Base-by-base conservation (phyloP, 2,113 vertebrate genomes). In the Vanacampus margaritifer region DNA sequence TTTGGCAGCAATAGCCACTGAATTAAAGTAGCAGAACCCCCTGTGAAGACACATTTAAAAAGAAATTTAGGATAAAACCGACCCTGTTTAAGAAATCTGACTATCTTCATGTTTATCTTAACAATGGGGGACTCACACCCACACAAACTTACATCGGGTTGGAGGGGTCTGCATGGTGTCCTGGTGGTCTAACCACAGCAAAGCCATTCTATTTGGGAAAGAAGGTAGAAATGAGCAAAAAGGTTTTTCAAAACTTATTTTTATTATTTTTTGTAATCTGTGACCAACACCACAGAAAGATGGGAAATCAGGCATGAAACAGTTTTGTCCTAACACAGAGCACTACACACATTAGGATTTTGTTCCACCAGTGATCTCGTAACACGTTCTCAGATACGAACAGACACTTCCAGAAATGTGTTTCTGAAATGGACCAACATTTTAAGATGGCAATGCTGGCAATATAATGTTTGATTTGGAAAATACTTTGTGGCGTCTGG, bases 1-100 rank as follows among this genome's bases (percentile, higher is more conserved):
- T 85, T 92, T 91, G 70, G 95, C 95, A 0, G 96, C 96, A 0
- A 98, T 93, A 43, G 95, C 96, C 84, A 98, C 95, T 0, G 95
- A 96, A 79, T 95, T 98, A 59, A 97, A 97, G 88, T 96, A 98
- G 82, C 95, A 97, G 79, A 95, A 95, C 3, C 93, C 94, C 94
- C 95, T 98, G 75, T 1, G 41, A 36, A 75, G 32, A 73, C 24
- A 82, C 6, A 70, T 3, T 19, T n/a, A 37, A 10, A 21, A 26
- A 3, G 12, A 2, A 35, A 12, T 3, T 58, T 61, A n/a, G 60
- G 24, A 69, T 19, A 32, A 10, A 16, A 6, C 21, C 5, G 46
- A 43, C 5, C 19, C 14, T 36, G 67, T 46, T 28, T n/a, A 5
- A 9, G 50, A 73, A 28, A 53, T 50, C 5, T 16, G 14, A 32